Percentiles rank a stretch among this genome's conserved stretches.
phyloP scores from a whole-genome alignment of 2,797 vertebrate genomes.

The Staurois parvus region DNA sequence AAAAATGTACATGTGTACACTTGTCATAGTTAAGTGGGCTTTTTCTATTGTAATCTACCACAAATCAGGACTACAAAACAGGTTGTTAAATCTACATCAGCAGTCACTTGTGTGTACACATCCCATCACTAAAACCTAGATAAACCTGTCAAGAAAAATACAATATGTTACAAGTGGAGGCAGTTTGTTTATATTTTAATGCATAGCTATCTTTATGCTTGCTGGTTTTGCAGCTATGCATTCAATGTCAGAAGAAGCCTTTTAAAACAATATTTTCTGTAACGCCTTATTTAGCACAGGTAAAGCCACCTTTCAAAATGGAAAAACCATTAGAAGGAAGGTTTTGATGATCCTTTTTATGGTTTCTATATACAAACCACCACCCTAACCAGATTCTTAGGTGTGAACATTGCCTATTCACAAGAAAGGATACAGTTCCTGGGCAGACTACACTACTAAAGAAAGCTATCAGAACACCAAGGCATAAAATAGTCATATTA shows the following conservation, averaged over 20 bases:
- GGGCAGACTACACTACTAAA: too few relatives aligned
- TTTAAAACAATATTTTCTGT: slow-evolving; percentile 29
- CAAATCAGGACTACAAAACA: slow-evolving; percentile 27
- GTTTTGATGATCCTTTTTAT: not conserved
- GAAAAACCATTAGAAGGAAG: slow-evolving; percentile 11
- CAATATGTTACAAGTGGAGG: slow-evolving; percentile 4
- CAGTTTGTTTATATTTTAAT: slow-evolving; percentile 13
- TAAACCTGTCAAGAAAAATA: slow-evolving; percentile 24
- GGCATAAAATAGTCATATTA: too few relatives aligned
- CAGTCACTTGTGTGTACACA: slow-evolving; percentile 24
- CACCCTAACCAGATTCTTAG: not conserved
- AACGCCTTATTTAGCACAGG: slow-evolving; percentile 43
- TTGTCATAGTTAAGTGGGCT: not conserved
- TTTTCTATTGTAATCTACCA: slow-evolving; percentile 1
- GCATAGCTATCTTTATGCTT: slow-evolving; percentile 16
- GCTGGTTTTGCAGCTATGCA: slow-evolving; percentile 13
- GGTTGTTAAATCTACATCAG: slow-evolving; percentile 23
- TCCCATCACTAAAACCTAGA: slow-evolving; percentile 2
- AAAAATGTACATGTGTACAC: not conserved
- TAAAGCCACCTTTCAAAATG: slow-evolving; percentile 1
- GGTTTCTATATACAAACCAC: not conserved
- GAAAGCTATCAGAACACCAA: too few relatives aligned
- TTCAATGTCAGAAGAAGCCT: slow-evolving; percentile 35
- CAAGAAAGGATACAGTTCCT: too few relatives aligned
- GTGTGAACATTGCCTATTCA: too few relatives aligned